Base-by-base conservation (phyloP, 2,113 vertebrate species). In the Smithornis capensis region DNA sequence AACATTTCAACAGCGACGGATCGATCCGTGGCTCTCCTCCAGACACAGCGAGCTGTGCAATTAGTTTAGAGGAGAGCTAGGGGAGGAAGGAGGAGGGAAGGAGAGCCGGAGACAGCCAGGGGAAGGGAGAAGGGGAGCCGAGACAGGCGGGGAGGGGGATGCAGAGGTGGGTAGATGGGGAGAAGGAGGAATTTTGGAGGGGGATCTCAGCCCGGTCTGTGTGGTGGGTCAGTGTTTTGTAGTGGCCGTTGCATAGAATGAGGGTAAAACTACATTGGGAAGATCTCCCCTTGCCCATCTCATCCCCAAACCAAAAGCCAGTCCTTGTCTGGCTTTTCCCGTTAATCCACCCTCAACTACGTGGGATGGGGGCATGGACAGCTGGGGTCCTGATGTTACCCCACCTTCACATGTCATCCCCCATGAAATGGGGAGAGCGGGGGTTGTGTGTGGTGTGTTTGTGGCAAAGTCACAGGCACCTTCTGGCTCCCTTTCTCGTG, bases 1-100 rank as follows among this genome's bases (percentile, higher is more conserved):
- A 99, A 98, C 98, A 98, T 99, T 98, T 98, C 98, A 98, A 92
- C 97, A 98, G 98, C 98, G 92, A 95, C 97, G 95, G 96, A 98
- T 98, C 98, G 97, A 99, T 99, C 98, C 94, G 98, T 98, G 98
- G 98, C 96, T 96, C 96, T 95, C 96, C 95, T 96, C 94, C 96
- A 98, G 96, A 96, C 95, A 93, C 97, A 92, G 98, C 97, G 97
- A 96, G 96, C 95, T 35, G 84, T 97, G 98, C 98, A 96, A 98
- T 98, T 98, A 97, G 98, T 97, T 98, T 97, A 97, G 98, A 98
- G 98, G 96, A 96, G 96, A 97, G 97, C 95, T 95, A 45, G 90
- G 95, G 91, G 92, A 86, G 67, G 24, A 19, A 29, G 37, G 37
- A 64, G 88, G 88, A 69, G 76, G 85, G 38, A 4, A 8, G 28